phyloP scores from a whole-genome alignment of 2,797 vertebrate species.

The Malacoctenus gilli region DNA sequence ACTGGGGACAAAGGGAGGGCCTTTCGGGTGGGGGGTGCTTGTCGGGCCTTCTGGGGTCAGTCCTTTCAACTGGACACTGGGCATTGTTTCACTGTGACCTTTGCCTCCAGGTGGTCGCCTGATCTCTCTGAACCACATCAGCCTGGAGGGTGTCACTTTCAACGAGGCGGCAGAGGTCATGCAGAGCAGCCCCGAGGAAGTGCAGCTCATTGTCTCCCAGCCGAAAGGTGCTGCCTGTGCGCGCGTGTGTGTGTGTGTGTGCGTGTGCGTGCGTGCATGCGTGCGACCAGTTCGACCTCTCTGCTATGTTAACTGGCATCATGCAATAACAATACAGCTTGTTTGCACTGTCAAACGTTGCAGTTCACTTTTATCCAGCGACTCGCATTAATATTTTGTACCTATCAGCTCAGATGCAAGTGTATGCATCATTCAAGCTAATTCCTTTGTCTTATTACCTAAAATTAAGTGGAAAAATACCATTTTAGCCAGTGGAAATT shows the following conservation, averaged over 20 bases:
- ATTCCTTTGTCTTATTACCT: too few species aligned
- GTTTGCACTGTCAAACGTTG: too few species aligned
- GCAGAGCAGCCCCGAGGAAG: conserved; percentile 85
- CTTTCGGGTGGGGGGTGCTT: neutral
- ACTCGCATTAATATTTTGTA: too few species aligned
- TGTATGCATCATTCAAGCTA: too few species aligned
- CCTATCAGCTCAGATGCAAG: too few species aligned
- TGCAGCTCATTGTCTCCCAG: conserved; percentile 91
- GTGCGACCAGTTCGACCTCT: too few species aligned
- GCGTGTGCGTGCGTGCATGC: neutral
- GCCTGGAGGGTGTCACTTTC: conserved; percentile 89
- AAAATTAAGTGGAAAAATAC: too few species aligned
- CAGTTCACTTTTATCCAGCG: too few species aligned
- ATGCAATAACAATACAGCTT: too few species aligned
- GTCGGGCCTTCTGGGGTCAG: conserved; percentile 1
- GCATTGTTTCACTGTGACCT: conserved; percentile 53
- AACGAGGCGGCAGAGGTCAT: conserved; percentile 88
- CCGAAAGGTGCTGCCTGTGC: conserved; percentile 81
- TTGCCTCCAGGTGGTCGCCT: conserved; percentile 84
- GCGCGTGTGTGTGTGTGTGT: conserved; percentile 16
- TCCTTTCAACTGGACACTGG: conserved; percentile 23
- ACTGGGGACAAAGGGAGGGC: neutral
- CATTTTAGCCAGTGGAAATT: too few species aligned
- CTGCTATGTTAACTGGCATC: too few species aligned
- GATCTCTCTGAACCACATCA: conserved; percentile 90